Conservation (phyloP, 2,888 invertebrate genomes). For the Campoplex capitator region DNA sequence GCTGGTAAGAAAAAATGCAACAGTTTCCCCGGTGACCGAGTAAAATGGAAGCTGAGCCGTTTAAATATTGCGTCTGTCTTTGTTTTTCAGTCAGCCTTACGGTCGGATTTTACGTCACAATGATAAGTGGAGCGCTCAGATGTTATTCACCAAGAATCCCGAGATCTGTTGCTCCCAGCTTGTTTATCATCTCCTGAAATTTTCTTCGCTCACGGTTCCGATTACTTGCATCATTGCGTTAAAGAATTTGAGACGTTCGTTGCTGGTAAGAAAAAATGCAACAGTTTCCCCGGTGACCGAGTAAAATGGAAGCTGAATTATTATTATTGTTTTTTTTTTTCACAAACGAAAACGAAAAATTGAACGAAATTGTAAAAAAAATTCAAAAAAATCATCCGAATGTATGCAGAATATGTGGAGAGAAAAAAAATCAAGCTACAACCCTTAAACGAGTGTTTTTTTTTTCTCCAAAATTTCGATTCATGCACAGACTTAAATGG, state of each 20-base stretch:
- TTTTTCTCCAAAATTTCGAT: too few relatives aligned
- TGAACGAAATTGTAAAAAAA: too few relatives aligned
- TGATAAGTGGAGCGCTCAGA: slow-evolving; percentile 75
- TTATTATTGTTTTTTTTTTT: too few relatives aligned
- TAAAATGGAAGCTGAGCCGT: not conserved
- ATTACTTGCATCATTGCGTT: slow-evolving; percentile 73
- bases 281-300: not conserved
- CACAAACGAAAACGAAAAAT: too few relatives aligned
- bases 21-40: not conserved
- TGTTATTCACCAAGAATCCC: slow-evolving; percentile 73
- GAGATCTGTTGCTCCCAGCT: slow-evolving; percentile 72
- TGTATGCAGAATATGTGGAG: too few relatives aligned
- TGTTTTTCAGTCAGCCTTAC: slow-evolving; percentile 73
- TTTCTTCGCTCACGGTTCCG: slow-evolving; percentile 73
- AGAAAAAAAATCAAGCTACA: too few relatives aligned
- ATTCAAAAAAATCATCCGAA: too few relatives aligned
- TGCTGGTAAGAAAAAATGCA: slow-evolving; percentile 64
- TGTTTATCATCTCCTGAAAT: slow-evolving; percentile 75
- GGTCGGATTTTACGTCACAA: slow-evolving; percentile 74
- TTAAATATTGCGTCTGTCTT: not conserved
- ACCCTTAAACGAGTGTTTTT: too few relatives aligned
- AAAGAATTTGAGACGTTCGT: slow-evolving; percentile 66
- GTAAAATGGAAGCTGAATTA: too few relatives aligned
- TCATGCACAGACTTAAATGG: too few relatives aligned
- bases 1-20: slow-evolving; percentile 60